Base-by-base conservation (phyloP, 92 coral and sea anemone genomes). In the Zoanthus solanderi region DNA sequence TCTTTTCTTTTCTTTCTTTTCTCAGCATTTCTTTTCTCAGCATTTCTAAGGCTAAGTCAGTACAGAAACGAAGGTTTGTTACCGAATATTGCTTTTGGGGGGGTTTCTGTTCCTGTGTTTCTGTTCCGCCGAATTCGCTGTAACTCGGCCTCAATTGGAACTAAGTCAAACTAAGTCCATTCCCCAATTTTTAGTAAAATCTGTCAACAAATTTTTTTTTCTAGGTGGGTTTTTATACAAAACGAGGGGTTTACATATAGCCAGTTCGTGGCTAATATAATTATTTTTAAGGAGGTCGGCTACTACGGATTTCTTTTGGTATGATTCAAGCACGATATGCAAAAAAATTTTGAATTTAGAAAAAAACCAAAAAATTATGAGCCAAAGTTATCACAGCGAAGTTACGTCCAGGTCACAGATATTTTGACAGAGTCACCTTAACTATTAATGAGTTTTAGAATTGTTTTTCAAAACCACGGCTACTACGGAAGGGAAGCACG, bases 391-490 rank as follows among this genome's bases (percentile, higher is more conserved):
- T 53, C 60, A 53, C 60, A 53, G 60, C 60, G 60, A 53, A 53
- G 60, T 53, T 53, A 71, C 45, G 75, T 71, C 45, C 45, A 37
- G 75, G 75, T 71, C 37, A 37, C 75, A 71, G 32, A 71, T 53
- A 53, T 53, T 53, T 53, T 53, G 60, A 53, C 60, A 53, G 60
- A 53, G 60, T 53, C 60, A 53, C 60, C 60, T 53, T 53, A 53
- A 53, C 60, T 53, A 53, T 53, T 53, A 53, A 53, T 53, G 60
- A 53, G 60, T 53, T 53, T 75, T 75, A 42, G 45, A 75, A 75
- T 75, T 75, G 80, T 75, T 75, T 75, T 75, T 75, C 80, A 75
- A 75, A 75, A 75, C 80, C 80, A 75, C 80, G 50, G 60, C 60
- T 53, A 53, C 60, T 53, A 53, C 60, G 60, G 60, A 53, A 53